These are phyloP conservation scores for Dasyprocta punctata DNA, from an alignment of 2,113 vertebrate genomes.

Conservation along the genomic window DNA sequence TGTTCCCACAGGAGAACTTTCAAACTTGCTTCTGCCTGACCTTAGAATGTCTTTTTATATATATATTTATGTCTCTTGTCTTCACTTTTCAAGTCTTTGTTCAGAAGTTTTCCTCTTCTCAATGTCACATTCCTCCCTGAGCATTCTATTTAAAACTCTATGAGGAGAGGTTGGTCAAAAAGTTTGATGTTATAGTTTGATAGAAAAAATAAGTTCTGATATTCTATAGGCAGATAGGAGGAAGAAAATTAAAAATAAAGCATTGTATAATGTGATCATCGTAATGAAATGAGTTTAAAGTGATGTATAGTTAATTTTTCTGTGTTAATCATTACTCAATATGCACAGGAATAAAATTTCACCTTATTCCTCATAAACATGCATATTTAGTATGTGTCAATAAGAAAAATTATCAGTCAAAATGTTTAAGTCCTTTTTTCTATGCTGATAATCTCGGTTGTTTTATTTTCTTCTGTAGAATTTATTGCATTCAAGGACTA, in stretches of 20 bases:
- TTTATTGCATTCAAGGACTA: neutral
- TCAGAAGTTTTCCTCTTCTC: neutral
- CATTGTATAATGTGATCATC: neutral
- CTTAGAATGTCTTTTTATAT: neutral
- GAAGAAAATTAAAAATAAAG: neutral
- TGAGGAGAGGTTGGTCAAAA: neutral
- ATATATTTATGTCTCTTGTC: neutral
- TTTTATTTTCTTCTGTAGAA: neutral
- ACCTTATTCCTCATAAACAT: neutral
- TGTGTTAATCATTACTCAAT: neutral
- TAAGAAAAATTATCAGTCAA: neutral
- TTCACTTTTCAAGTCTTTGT: neutral
- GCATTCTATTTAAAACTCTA: neutral
- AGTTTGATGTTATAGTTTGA: neutral
- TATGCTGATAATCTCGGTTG: neutral
- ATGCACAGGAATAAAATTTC: neutral
- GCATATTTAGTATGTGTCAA: neutral
- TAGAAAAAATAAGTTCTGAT: neutral
- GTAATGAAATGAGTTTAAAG: neutral
- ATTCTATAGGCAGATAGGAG: accelerated
- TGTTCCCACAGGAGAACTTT: neutral
- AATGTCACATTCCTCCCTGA: neutral
- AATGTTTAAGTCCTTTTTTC: neutral
- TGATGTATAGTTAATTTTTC: neutral
- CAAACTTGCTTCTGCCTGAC: neutral